Conservation (phyloP, 2,888 invertebrate species). For the Drosophila niveifrons region DNA sequence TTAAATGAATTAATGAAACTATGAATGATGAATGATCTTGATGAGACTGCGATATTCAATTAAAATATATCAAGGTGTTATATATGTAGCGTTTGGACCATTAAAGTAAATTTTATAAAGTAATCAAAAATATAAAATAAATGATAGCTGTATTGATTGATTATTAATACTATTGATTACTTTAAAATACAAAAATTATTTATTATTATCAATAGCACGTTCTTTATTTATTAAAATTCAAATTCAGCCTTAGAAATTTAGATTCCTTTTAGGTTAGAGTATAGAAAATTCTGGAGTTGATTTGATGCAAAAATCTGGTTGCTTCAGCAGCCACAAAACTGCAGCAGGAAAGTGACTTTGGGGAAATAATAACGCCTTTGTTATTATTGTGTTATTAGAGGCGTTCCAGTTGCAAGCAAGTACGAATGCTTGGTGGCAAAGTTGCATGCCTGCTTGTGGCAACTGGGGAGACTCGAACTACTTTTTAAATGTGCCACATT, state of each 20-base stretch:
- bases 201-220: too few species aligned
- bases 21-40: too few species aligned
- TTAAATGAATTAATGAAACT: too few species aligned
- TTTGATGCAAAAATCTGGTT: not conserved
- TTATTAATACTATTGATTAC: too few species aligned
- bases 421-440: not conserved
- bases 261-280: not conserved
- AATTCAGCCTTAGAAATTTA: not conserved
- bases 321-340: conserved; percentile 6
- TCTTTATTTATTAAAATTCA: too few species aligned
- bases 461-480: conserved; percentile 25
- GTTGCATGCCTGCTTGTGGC: not conserved
- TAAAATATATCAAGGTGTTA: too few species aligned
- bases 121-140: too few species aligned
- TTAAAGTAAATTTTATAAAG: too few species aligned
- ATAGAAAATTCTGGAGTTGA: not conserved
- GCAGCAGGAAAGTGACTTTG: conserved; percentile 30
- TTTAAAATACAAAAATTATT: too few species aligned
- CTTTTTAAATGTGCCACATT: conserved; percentile 55
- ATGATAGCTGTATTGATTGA: too few species aligned
- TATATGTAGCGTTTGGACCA: too few species aligned
- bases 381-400: conserved; percentile 66
- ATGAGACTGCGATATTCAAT: too few species aligned
- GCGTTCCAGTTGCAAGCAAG: conserved; percentile 24
- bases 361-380: conserved; percentile 56